A percentile compares a stretch with the other conserved stretches of the same genome.
These are phyloP conservation scores for Dendroctonus ponderosae DNA, from an alignment of 1,140 invertebrate genomes.

Conservation along the genomic window DNA sequence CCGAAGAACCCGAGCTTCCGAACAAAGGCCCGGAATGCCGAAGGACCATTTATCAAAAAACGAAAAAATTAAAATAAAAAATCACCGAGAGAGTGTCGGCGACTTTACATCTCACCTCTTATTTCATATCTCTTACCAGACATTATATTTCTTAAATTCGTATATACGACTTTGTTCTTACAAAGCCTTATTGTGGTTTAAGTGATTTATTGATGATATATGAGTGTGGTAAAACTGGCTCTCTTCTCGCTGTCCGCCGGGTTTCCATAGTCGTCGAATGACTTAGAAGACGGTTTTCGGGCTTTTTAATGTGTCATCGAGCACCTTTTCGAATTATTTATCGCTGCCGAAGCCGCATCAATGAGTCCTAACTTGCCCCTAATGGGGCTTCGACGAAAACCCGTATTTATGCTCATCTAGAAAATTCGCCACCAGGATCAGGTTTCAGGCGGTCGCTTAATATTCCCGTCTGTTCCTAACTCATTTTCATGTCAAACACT, in stretches of 20 bases:
- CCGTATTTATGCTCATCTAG: no score
- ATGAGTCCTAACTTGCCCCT: no score
- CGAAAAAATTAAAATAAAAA: background rate
- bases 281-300: background rate
- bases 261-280: no score
- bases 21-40: slow-evolving; percentile 25
- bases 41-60: slow-evolving; percentile 26
- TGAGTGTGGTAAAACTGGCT: slow-evolving; percentile 11
- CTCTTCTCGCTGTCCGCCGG: background rate
- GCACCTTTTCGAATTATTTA: no score
- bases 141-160: slow-evolving; percentile 27
- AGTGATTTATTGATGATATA: slow-evolving; percentile 26
- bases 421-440: background rate
- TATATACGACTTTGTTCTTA: slow-evolving; percentile 29
- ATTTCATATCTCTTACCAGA: slow-evolving; percentile 19
- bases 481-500: slow-evolving; percentile 30
- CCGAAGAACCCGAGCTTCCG: slow-evolving; percentile 8
- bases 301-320: background rate
- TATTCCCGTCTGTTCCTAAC: slow-evolving; percentile 17
- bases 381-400: no score
- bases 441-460: slow-evolving; percentile 12
- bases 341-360: no score
- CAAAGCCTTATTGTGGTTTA: slow-evolving; percentile 22
- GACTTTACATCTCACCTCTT: slow-evolving; percentile 9
- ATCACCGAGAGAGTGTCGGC: slow-evolving; percentile 16